A percentile compares a stretch with the other conserved stretches of the same genome.
Conservation (phyloP, 2,888 invertebrate genomes). For the Spicauda simplicius region DNA sequence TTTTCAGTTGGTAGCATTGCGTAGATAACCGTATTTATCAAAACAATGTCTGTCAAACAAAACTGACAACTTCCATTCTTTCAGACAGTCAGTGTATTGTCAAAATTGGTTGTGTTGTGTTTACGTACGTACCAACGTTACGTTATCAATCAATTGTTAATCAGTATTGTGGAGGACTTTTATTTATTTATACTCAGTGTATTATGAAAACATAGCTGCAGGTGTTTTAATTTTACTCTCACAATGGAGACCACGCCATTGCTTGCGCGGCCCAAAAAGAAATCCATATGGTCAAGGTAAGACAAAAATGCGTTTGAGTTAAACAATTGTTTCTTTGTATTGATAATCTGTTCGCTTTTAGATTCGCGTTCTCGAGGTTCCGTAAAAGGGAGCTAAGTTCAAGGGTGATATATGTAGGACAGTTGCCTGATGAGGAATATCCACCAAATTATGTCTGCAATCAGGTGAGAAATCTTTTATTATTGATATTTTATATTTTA, state of each 20-base stretch:
- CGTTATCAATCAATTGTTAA: neutral
- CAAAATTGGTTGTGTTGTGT: slow-evolving; percentile 10
- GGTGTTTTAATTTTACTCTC: neutral
- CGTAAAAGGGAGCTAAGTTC: slow-evolving; percentile 90
- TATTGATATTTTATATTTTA: neutral
- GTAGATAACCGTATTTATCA: neutral
- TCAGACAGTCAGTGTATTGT: neutral
- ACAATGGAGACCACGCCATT: slow-evolving; percentile 78
- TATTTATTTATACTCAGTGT: neutral
- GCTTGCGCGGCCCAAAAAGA: slow-evolving; percentile 67
- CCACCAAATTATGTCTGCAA: slow-evolving; percentile 98
- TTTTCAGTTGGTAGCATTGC: neutral
- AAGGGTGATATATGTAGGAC: slow-evolving; percentile 91
- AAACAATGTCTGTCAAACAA: no score
- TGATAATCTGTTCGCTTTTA: slow-evolving; percentile 63
- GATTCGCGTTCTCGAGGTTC: slow-evolving; percentile 91
- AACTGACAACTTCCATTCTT: neutral
- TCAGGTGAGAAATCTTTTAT: slow-evolving; percentile 81
- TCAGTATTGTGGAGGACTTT: slow-evolving; percentile 1
- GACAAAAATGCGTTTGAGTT: slow-evolving; percentile 31
- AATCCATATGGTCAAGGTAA: slow-evolving; percentile 80
- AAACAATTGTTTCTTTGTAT: slow-evolving; percentile 42
- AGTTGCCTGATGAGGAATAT: slow-evolving; percentile 91
- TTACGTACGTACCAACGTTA: slow-evolving; percentile 3
- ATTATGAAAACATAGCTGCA: slow-evolving; percentile 12